Evolutionary conservation across 2,888 invertebrate genomes (phyloP).

Genomic region (Ommatoiulus sabulosus): DNA sequence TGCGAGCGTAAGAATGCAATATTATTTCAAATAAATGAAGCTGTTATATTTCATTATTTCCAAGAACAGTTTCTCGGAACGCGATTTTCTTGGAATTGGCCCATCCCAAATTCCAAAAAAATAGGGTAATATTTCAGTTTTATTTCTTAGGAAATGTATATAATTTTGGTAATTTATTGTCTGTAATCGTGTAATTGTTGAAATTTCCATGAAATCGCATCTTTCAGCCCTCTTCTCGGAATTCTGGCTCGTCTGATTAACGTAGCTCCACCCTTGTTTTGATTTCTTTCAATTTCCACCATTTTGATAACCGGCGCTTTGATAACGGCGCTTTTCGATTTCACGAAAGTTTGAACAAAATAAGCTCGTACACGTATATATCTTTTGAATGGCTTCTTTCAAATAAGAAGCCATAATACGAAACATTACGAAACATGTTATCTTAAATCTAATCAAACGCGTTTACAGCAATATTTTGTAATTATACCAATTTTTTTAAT

Average conservation of each 20-base stretch:
- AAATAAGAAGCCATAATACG: no score
- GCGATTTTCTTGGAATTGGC: not conserved
- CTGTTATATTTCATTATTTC: not conserved
- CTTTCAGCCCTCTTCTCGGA: not conserved
- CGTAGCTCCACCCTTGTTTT: not conserved
- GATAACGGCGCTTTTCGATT: not conserved
- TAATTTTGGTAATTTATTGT: not conserved
- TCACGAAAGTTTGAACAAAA: no score
- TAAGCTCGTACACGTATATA: no score
- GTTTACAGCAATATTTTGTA: no score
- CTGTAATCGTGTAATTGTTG: not conserved
- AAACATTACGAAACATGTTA: no score
- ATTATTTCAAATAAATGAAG: constrained; percentile 2
- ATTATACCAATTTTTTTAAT: no score
- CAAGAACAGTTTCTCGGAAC: not conserved
- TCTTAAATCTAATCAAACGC: no score
- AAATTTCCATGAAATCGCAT: not conserved
- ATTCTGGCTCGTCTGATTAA: not conserved
- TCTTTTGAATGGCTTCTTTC: no score
- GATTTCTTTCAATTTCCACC: not conserved
- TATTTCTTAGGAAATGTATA: not conserved
- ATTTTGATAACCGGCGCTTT: not conserved
- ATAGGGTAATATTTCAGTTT: constrained; percentile 15
- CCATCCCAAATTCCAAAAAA: not conserved
- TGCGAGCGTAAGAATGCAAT: not conserved